A percentile compares a stretch with the other conserved stretches of the same genome.
These are phyloP conservation scores for Scolanthus callimorphus DNA, from an alignment of 92 coral and sea anemone genomes.

Conservation along the genomic window DNA sequence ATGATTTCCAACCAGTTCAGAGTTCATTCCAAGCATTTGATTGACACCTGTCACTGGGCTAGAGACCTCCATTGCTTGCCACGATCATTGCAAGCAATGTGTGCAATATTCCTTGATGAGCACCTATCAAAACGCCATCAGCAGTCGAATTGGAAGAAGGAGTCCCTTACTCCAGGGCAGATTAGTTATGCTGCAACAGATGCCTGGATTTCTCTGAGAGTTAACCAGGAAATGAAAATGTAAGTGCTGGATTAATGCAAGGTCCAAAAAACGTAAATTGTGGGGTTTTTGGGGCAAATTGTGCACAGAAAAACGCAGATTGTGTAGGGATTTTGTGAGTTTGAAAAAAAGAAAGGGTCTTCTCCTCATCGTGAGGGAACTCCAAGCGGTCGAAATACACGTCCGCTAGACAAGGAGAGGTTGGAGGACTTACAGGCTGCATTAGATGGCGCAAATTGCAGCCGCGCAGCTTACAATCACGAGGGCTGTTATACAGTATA, in stretches of 20 bases:
- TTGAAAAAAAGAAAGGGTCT: too few species aligned
- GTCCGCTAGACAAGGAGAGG: too few species aligned
- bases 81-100: constrained; percentile 68
- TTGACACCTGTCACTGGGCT: constrained; percentile 84
- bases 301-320: background rate
- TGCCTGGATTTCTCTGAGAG: constrained; percentile 83
- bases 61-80: constrained; percentile 62
- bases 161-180: constrained; percentile 57
- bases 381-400: too few species aligned
- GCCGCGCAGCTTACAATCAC: too few species aligned
- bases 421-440: too few species aligned
- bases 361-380: too few species aligned
- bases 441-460: too few species aligned
- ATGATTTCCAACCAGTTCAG: constrained; percentile 50
- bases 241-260: background rate
- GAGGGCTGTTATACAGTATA: too few species aligned
- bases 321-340: too few species aligned
- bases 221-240: constrained; percentile 89
- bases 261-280: background rate
- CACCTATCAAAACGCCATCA: constrained; percentile 62
- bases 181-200: constrained; percentile 84
- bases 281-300: background rate
- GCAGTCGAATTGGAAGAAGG: constrained; percentile 76
- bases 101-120: constrained; percentile 70
- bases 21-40: constrained; percentile 36